phyloP scores from a whole-genome alignment of 1,140 invertebrate genomes.

The Pomacea maculata region DNA sequence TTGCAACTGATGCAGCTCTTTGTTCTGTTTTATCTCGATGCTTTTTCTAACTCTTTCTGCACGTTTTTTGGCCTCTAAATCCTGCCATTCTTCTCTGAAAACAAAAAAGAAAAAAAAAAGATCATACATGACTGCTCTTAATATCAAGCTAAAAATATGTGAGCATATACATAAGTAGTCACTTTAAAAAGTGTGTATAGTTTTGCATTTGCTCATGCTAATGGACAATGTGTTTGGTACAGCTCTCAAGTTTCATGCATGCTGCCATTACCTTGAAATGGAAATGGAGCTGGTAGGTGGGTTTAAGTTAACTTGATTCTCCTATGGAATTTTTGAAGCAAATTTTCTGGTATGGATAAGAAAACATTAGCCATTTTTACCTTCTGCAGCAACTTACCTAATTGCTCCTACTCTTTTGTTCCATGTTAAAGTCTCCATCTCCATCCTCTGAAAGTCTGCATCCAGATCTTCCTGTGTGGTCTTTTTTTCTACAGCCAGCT shows the following conservation, averaged over 20 bases:
- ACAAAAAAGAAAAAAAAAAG: neutral
- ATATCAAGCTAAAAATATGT: too few species aligned
- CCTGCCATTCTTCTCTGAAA: constrained; percentile 4
- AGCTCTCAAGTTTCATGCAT: too few species aligned
- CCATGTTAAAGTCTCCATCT: constrained; percentile 6
- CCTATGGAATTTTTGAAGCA: too few species aligned
- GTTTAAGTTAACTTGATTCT: too few species aligned
- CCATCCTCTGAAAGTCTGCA: constrained; percentile 17
- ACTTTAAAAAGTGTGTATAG: too few species aligned
- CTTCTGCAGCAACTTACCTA: neutral
- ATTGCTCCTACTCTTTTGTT: constrained; percentile 2
- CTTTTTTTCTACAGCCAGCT: neutral
- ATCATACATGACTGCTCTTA: neutral
- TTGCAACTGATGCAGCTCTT: neutral
- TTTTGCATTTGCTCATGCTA: too few species aligned
- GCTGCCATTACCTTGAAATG: too few species aligned
- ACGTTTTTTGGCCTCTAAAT: neutral
- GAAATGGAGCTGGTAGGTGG: too few species aligned
- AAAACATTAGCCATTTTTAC: too few species aligned
- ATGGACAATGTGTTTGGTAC: too few species aligned
- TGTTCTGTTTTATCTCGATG: neutral
- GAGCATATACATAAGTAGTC: too few species aligned
- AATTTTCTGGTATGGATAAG: too few species aligned
- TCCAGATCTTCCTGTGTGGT: constrained; percentile 5
- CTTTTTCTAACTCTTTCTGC: neutral